These are phyloP conservation scores for Macrotis lagotis DNA, from an alignment of 2,113 vertebrate genomes.

Conservation along the genomic window DNA sequence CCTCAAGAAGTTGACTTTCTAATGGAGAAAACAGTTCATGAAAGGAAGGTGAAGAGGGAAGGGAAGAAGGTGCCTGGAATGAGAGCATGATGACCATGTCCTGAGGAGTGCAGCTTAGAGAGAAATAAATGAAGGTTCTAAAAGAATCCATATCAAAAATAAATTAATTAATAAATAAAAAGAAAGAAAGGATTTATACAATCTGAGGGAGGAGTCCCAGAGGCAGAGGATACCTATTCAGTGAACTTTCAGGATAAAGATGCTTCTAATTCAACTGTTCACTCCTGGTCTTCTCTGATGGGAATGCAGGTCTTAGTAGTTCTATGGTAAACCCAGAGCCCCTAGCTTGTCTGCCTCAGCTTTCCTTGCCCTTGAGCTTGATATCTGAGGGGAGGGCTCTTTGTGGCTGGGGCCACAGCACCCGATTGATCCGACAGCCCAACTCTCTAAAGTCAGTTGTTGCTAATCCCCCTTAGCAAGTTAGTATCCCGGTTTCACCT, in stretches of 20 bases:
- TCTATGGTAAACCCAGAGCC: background rate
- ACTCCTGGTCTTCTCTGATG: background rate
- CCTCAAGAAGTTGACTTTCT: background rate
- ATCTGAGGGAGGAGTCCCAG: background rate
- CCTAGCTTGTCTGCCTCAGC: background rate
- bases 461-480: background rate
- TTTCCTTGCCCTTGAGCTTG: background rate
- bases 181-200: too few species aligned
- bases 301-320: background rate
- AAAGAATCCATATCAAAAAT: too few species aligned
- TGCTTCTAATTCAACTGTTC: background rate
- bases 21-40: background rate
- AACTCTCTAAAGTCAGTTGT: background rate
- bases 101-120: background rate
- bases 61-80: background rate
- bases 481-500: background rate
- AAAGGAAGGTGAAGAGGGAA: background rate
- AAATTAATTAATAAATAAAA: too few species aligned
- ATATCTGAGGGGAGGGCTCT: background rate
- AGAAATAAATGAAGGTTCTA: background rate
- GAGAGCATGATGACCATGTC: background rate
- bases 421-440: background rate
- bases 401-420: background rate
- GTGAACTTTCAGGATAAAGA: background rate
- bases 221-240: background rate